These are phyloP conservation scores for Drosophila pseudoobscura DNA, from an alignment of 1,140 invertebrate genomes.

Conservation along the genomic window DNA sequence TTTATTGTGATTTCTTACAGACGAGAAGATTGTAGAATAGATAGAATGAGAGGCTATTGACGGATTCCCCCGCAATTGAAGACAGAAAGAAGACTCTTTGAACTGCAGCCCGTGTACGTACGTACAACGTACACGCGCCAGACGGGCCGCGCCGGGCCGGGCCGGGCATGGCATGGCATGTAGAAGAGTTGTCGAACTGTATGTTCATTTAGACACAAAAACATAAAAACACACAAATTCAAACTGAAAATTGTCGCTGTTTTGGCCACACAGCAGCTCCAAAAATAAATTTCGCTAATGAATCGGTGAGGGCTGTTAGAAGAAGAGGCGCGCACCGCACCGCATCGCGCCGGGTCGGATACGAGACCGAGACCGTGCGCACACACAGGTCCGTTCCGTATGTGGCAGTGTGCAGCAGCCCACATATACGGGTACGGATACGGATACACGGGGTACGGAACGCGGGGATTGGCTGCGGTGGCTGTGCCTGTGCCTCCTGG, in stretches of 20 bases:
- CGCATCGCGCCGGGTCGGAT: constrained; percentile 60
- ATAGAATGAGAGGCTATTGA: too few relatives aligned
- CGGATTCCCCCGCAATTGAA: background rate
- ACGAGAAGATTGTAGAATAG: too few relatives aligned
- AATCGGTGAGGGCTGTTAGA: constrained; percentile 54
- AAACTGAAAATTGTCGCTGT: constrained; percentile 74
- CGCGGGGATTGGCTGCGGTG: background rate
- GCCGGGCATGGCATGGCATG: constrained; percentile 27
- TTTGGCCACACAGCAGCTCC: constrained; percentile 66
- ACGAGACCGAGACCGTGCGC: constrained; percentile 9
- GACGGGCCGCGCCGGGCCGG: too few relatives aligned
- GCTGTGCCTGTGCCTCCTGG: constrained; percentile 16
- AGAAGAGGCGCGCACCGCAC: constrained; percentile 11
- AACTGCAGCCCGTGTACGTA: constrained; percentile 21
- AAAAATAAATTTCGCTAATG: constrained; percentile 75
- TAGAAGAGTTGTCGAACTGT: constrained; percentile 63
- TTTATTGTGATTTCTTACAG: too few relatives aligned
- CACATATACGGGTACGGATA: constrained; percentile 18
- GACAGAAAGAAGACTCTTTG: constrained; percentile 12
- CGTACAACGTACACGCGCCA: too few relatives aligned
- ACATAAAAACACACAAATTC: constrained; percentile 67
- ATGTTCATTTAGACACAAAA: constrained; percentile 58
- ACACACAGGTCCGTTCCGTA: constrained; percentile 1
- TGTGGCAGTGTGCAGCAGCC: constrained; percentile 6
- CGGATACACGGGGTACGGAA: background rate